Evolutionary conservation across 2,888 invertebrate genomes (phyloP), one percentile per base, ranked within the genome.

Genomic region (Camponotus fellah): DNA sequence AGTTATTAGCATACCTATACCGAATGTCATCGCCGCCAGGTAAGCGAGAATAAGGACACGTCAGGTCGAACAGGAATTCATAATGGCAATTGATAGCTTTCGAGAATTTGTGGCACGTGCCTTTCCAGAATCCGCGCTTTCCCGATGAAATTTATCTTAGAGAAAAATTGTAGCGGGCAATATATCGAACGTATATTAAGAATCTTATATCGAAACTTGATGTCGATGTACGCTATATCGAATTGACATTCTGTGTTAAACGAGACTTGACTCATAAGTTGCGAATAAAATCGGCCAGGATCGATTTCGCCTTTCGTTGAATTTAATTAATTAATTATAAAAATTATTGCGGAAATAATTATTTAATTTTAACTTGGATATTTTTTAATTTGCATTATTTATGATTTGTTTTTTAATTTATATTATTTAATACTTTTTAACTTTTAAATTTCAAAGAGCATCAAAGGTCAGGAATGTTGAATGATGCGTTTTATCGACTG

Each of bases 21-120:
- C 86, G 85, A 83, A 84, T 85, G 88, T 92, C 90, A 84, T 90
- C 90, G 62, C 75, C 87, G 49, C 85, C 83, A 72, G 91, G 85
- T 56, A 86, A 66, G 82, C 87, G 89, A 86, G 88, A 90, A 74
- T 86, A 85, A 43, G 88, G 88, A 84, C 91, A 91, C 79, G 58
- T 46, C 34, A 43, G 32, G 34, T 34, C 26, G 26, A 69, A 37
- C 17, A 49, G 58, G 87, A 83, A 83, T 88, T 87, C 87, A 90
- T 5, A 12, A 46, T 40, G 10, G 14, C 26, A 14, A 32, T n/a
- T n/a, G 21, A 4, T 49, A 4, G 32, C 14, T 65, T 65, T 76
- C 53, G 62, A 62, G 49, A 75, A 75, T 62, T 64, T 75, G 14
- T 34, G 14, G 6, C 32, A 4, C 14, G 10, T 49, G 21, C 2